These are phyloP conservation scores for Macrocentrus cingulum DNA, from an alignment of 1,140 invertebrate species.

Conservation along the genomic window DNA sequence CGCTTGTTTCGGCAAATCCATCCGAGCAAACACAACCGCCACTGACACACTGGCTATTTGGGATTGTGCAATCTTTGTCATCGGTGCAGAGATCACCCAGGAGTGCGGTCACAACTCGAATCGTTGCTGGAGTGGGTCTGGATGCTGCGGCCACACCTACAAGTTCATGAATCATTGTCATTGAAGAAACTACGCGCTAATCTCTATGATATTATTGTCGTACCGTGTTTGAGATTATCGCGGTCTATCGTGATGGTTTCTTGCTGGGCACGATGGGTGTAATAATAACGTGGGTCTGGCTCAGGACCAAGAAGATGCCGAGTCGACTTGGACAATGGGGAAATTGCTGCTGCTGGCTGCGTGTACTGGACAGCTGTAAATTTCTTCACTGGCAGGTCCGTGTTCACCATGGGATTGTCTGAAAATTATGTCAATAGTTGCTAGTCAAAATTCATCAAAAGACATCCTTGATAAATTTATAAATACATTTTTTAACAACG, in stretches of 20 bases:
- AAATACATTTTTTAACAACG: too few relatives aligned
- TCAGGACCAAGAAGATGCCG: slow-evolving; percentile 75
- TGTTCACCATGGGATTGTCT: slow-evolving; percentile 59
- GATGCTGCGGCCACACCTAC: slow-evolving; percentile 55
- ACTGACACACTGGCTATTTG: slow-evolving; percentile 69
- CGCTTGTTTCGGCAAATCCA: slow-evolving; percentile 66
- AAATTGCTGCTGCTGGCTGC: slow-evolving; percentile 74
- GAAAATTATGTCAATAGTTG: slow-evolving; percentile 37
- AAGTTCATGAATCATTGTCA: slow-evolving; percentile 10
- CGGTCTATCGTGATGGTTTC: slow-evolving; percentile 64
- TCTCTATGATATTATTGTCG: slow-evolving; percentile 28
- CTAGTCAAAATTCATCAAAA: too few relatives aligned
- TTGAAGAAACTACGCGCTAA: neutral
- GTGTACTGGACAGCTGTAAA: slow-evolving; percentile 79
- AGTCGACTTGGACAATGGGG: slow-evolving; percentile 77
- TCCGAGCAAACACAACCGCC: slow-evolving; percentile 73
- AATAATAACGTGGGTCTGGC: slow-evolving; percentile 71
- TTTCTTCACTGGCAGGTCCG: slow-evolving; percentile 72
- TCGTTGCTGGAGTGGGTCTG: slow-evolving; percentile 69
- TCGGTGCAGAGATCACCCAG: slow-evolving; percentile 77
- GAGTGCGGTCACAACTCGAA: slow-evolving; percentile 69
- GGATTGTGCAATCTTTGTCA: slow-evolving; percentile 72
- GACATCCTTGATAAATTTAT: too few relatives aligned
- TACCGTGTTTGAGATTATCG: slow-evolving; percentile 58
- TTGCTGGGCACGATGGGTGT: slow-evolving; percentile 65